Evolutionary conservation across 2,113 vertebrate species (phyloP).

Genomic region (Anarhynchus alexandrinus): DNA sequence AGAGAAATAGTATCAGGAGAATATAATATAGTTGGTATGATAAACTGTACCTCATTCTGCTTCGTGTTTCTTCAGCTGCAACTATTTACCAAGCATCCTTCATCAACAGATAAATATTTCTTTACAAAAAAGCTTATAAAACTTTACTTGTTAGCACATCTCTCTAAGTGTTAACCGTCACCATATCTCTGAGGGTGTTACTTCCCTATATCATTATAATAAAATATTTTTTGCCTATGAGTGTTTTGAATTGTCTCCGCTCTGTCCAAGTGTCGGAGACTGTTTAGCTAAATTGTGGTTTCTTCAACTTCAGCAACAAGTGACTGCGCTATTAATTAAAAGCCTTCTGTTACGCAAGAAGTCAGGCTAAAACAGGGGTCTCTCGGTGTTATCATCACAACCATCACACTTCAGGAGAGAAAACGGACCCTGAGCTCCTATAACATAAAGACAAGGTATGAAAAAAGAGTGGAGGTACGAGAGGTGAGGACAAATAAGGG

Average conservation of each 20-base stretch:
- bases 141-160: not conserved
- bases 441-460: not conserved
- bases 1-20: conserved; percentile 17
- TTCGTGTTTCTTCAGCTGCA: conserved; percentile 23
- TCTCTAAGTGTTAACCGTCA: not conserved
- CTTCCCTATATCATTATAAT: not conserved
- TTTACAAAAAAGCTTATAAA: not conserved
- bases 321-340: not conserved
- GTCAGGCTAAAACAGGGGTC: not conserved
- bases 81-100: conserved; percentile 14
- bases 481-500: not conserved
- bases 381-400: not conserved
- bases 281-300: not conserved
- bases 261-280: not conserved
- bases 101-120: not conserved
- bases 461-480: not conserved
- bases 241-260: not conserved
- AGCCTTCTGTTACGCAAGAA: not conserved
- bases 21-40: not conserved
- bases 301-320: not conserved
- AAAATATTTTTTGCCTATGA: not conserved
- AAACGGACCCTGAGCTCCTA: not conserved
- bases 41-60: not conserved
- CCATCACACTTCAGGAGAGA: not conserved
- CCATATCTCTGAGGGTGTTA: not conserved